Evolutionary conservation across 2,888 invertebrate species (phyloP).

Genomic region (Tachina lurida): DNA sequence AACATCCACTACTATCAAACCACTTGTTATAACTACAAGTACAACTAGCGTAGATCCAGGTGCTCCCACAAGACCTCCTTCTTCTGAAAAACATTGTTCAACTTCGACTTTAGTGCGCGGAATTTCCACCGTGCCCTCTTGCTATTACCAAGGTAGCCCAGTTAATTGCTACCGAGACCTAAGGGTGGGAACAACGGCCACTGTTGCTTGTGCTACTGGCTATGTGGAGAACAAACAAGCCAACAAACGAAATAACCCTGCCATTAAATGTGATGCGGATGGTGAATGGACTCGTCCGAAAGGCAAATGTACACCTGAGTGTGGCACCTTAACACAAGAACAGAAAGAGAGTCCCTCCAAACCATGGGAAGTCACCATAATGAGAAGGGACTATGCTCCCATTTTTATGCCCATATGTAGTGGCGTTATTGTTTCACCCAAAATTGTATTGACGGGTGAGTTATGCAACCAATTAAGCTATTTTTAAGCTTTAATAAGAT

Average conservation of each 20-base stretch:
- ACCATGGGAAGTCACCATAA: slow-evolving; percentile 79
- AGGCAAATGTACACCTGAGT: slow-evolving; percentile 75
- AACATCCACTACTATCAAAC: not conserved
- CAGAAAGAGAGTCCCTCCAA: slow-evolving; percentile 60
- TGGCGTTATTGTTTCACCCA: slow-evolving; percentile 76
- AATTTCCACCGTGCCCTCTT: slow-evolving; percentile 57
- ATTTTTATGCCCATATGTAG: slow-evolving; percentile 73
- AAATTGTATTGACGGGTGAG: slow-evolving; percentile 75
- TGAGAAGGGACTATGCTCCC: slow-evolving; percentile 41
- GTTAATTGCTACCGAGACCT: slow-evolving; percentile 40
- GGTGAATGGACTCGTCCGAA: slow-evolving; percentile 76
- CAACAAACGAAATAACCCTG: not conserved
- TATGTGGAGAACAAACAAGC: slow-evolving; percentile 44
- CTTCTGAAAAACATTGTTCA: slow-evolving; percentile 44
- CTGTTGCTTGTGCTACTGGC: slow-evolving; percentile 71
- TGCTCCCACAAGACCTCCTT: not conserved
- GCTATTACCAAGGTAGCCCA: slow-evolving; percentile 46
- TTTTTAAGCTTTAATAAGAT: not conserved
- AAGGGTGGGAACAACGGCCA: slow-evolving; percentile 50
- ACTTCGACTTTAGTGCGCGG: slow-evolving; percentile 39
- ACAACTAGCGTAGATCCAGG: not conserved
- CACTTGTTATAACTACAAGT: not conserved
- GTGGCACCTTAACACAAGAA: slow-evolving; percentile 71
- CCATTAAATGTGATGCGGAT: slow-evolving; percentile 72
- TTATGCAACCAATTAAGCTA: not conserved